Evolutionary conservation across 2,113 vertebrate species (phyloP).

Genomic region (Onychorhynchus coronatus): DNA sequence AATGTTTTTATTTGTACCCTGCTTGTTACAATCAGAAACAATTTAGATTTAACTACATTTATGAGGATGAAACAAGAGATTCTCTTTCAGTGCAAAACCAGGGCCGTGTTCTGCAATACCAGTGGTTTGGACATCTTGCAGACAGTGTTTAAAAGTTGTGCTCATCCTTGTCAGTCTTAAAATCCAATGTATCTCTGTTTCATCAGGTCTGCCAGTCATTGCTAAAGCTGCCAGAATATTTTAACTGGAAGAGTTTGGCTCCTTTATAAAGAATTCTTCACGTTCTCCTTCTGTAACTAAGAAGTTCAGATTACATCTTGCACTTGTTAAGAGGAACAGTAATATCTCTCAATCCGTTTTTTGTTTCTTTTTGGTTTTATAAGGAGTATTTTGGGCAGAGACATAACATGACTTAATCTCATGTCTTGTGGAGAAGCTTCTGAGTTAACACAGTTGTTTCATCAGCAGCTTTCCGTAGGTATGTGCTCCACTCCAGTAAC

Average conservation of each 20-base stretch:
- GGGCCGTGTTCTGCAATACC: neutral
- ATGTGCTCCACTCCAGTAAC: neutral
- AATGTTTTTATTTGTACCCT: neutral
- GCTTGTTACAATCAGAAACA: neutral
- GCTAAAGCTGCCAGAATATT: neutral
- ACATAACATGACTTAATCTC: neutral
- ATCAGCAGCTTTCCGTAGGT: neutral
- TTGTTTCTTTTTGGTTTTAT: neutral
- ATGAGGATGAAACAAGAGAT: neutral
- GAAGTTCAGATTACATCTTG: neutral
- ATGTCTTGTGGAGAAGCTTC: neutral
- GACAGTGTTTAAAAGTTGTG: slow-evolving; percentile 21
- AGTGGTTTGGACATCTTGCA: neutral
- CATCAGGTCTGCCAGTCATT: neutral
- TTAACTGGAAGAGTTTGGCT: neutral
- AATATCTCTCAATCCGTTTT: neutral
- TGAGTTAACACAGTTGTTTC: neutral
- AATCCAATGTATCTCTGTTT: neutral
- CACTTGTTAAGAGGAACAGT: neutral
- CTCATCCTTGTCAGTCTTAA: neutral
- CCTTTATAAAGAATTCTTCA: neutral
- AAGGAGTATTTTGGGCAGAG: neutral
- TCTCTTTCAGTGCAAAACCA: neutral
- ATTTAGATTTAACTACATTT: neutral
- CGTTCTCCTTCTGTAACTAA: neutral